phyloP scores from a whole-genome alignment of 2,888 invertebrate genomes.

The Lamproptera curius region DNA sequence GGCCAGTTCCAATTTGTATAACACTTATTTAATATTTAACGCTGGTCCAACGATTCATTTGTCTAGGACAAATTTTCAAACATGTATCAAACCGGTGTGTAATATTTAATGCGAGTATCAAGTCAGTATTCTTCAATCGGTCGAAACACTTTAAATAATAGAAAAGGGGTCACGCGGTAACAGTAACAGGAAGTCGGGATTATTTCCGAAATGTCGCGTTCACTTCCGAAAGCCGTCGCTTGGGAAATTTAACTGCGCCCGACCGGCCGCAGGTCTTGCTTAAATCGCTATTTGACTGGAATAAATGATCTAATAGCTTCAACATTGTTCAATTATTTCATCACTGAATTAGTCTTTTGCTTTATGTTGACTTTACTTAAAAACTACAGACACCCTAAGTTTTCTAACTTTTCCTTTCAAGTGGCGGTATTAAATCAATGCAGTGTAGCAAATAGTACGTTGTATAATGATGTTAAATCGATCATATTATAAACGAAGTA shows the following conservation, averaged over 20 bases:
- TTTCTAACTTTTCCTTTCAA: no score
- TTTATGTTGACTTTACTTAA: no score
- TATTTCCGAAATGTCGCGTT: constrained; percentile 44
- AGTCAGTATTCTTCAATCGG: constrained; percentile 5
- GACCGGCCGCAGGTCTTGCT: constrained; percentile 17
- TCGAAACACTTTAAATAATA: constrained; percentile 26
- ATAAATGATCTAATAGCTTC: background rate
- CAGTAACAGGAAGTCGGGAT: constrained; percentile 21
- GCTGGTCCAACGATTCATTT: no score
- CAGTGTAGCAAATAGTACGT: no score
- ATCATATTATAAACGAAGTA: no score
- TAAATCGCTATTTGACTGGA: constrained; percentile 8
- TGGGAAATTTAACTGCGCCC: constrained; percentile 31
- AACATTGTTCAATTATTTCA: background rate
- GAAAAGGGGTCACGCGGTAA: constrained; percentile 20
- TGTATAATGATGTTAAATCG: no score
- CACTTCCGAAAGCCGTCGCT: constrained; percentile 41
- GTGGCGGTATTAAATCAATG: no score
- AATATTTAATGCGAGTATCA: background rate
- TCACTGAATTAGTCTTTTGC: no score
- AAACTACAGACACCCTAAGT: no score
- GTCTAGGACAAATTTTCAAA: background rate
- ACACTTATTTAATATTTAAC: no score
- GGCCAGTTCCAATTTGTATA: no score
- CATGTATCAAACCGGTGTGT: background rate